phyloP scores from a whole-genome alignment of 2,113 vertebrate genomes.

The Sinocyclocheilus anshuiensis region DNA sequence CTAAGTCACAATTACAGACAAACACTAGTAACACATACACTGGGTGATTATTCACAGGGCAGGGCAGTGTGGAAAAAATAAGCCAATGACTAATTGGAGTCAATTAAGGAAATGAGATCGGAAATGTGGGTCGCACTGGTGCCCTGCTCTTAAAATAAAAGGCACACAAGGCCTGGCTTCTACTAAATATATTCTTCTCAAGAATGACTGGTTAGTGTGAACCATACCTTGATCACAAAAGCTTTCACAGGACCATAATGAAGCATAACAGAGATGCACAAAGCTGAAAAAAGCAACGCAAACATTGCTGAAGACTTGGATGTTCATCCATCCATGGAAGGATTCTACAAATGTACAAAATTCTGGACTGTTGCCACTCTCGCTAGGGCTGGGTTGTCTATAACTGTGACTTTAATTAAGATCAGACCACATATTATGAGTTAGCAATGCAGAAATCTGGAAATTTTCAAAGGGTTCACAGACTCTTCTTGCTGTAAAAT shows the following conservation, averaged over 20 bases:
- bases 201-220: background rate
- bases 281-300: background rate
- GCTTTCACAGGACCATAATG: background rate
- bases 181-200: background rate
- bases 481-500: background rate
- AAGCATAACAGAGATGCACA: background rate
- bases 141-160: background rate
- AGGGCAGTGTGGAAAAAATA: background rate
- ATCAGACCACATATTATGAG: background rate
- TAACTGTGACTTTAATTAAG: background rate
- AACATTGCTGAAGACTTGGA: background rate
- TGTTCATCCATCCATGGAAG: background rate
- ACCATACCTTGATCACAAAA: background rate
- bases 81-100: background rate
- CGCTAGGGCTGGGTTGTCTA: background rate
- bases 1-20: background rate
- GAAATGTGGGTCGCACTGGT: background rate
- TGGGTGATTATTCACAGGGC: background rate
- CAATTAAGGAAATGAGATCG: background rate
- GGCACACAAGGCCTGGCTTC: background rate
- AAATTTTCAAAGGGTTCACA: background rate
- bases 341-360: background rate
- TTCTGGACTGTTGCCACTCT: background rate
- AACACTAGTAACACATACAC: background rate
- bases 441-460: background rate